Evolutionary conservation across 2,888 invertebrate genomes (phyloP).

Genomic region (Abrostola triplasia): DNA sequence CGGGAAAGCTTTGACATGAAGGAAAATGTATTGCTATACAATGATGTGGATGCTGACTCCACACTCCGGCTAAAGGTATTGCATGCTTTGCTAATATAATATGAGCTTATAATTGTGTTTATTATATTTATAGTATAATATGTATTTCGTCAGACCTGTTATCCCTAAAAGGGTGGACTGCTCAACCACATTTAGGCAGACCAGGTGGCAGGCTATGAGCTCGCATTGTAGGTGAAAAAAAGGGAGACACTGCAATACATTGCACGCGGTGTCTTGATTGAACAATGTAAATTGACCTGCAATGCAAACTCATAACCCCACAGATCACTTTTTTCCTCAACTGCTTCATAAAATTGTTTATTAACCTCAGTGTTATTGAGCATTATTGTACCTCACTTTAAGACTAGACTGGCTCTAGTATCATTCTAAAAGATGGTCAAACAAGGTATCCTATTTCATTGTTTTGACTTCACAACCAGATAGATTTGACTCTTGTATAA

Average conservation of each 20-base stretch:
- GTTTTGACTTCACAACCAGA: conserved; percentile 27
- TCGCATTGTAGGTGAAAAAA: too few species aligned
- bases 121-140: not conserved
- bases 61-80: conserved; percentile 95
- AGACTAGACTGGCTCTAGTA: not conserved
- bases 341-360: too few species aligned
- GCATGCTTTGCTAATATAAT: not conserved
- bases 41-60: conserved; percentile 96
- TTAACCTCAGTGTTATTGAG: too few species aligned
- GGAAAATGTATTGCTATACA: conserved; percentile 96
- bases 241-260: too few species aligned
- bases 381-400: too few species aligned
- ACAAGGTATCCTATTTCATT: conserved; percentile 25
- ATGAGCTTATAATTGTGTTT: not conserved
- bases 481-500: conserved; percentile 18
- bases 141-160: not conserved
- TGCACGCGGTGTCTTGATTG: too few species aligned
- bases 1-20: conserved; percentile 99
- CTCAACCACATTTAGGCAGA: too few species aligned
- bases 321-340: too few species aligned
- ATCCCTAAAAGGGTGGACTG: too few species aligned
- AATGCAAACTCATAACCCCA: too few species aligned
- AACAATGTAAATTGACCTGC: too few species aligned
- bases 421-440: not conserved
- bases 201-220: too few species aligned